Evolutionary conservation across 2,113 vertebrate species (phyloP).

Genomic region (Cheirogaleus medius): DNA sequence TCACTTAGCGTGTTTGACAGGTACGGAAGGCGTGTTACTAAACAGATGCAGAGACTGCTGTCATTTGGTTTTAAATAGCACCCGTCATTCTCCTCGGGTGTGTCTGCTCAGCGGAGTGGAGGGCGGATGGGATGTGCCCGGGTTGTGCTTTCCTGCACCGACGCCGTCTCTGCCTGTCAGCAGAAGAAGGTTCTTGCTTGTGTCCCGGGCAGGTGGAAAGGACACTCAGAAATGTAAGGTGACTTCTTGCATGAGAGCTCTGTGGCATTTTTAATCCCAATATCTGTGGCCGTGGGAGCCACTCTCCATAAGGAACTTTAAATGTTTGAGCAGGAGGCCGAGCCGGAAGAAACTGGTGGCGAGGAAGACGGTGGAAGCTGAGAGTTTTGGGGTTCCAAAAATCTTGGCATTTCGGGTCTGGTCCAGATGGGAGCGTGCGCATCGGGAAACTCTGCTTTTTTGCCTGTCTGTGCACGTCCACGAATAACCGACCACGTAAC

Average conservation of each 20-base stretch:
- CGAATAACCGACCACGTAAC: background rate
- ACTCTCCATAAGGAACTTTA: background rate
- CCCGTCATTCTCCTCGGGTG: rapidly evolving
- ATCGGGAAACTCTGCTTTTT: background rate
- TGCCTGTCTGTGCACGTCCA: no score
- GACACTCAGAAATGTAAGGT: rapidly evolving
- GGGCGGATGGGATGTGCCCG: rapidly evolving
- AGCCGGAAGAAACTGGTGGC: rapidly evolving
- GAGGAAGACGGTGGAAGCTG: no score
- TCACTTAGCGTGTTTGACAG: conserved; percentile 64
- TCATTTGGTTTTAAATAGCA: conserved; percentile 35
- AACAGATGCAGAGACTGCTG: conserved; percentile 63
- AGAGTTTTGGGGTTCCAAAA: background rate
- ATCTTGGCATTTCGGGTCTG: rapidly evolving
- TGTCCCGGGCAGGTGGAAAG: background rate
- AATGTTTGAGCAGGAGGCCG: background rate
- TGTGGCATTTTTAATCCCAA: rapidly evolving
- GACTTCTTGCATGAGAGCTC: rapidly evolving
- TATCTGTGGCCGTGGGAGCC: rapidly evolving
- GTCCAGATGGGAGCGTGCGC: rapidly evolving
- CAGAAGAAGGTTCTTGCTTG: background rate
- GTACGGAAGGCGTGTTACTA: conserved; percentile 51
- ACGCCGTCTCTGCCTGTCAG: background rate
- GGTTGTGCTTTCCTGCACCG: rapidly evolving
- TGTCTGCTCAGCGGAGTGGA: rapidly evolving